These are phyloP conservation scores for Acleris emargana DNA, from an alignment of 2,888 invertebrate species.

Conservation along the genomic window DNA sequence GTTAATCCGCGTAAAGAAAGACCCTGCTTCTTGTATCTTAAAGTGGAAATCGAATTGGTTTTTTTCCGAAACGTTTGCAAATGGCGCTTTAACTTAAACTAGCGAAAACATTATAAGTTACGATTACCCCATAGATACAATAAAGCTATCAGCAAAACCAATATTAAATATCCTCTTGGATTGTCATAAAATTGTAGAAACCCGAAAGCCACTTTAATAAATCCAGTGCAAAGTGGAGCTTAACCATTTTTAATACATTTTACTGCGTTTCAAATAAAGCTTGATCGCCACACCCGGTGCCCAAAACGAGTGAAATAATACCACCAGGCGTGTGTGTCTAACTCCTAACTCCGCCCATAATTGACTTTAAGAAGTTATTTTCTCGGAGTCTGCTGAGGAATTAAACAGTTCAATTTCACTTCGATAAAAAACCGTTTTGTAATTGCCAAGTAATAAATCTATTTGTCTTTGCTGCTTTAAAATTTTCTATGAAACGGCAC, in stretches of 20 bases:
- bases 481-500: too few relatives aligned
- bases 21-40: too few relatives aligned
- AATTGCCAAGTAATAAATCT: neutral
- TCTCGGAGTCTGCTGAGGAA: conserved; percentile 14
- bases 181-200: neutral
- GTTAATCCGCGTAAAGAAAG: too few relatives aligned
- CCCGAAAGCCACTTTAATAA: neutral
- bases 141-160: neutral
- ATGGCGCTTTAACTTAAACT: too few relatives aligned
- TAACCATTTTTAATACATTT: neutral
- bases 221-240: neutral
- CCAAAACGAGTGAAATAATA: conserved; percentile 26
- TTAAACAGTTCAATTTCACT: conserved; percentile 22
- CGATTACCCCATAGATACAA: neutral
- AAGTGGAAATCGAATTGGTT: too few relatives aligned
- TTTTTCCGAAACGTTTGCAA: too few relatives aligned
- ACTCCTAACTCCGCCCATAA: conserved; percentile 14
- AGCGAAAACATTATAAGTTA: too few relatives aligned
- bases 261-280: conserved; percentile 5
- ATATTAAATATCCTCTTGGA: neutral
- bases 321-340: conserved; percentile 16
- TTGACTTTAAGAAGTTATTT: conserved; percentile 33
- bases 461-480: too few relatives aligned
- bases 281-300: neutral
- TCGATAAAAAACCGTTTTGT: neutral